phyloP scores from a whole-genome alignment of 2,797 vertebrate genomes.

The Liasis olivaceus region DNA sequence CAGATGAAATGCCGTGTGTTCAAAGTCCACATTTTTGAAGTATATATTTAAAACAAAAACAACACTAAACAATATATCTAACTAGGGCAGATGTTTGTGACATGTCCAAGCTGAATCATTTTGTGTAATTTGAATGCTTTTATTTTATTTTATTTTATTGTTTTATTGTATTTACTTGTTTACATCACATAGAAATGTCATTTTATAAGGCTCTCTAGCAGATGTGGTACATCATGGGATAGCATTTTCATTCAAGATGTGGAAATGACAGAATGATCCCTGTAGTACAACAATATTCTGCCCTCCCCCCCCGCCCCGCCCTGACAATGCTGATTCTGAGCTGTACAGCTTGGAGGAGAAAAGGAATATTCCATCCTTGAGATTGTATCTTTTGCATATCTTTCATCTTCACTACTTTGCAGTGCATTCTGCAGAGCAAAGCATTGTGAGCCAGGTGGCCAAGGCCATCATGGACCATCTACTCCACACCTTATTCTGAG shows the following conservation, averaged over 20 bases:
- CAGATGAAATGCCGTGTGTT: no score
- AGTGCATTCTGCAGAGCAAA: not conserved
- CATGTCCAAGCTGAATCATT: not conserved
- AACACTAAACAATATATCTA: not conserved
- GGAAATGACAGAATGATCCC: not conserved
- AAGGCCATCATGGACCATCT: no score
- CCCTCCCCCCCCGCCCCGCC: no score
- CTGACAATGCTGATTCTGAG: not conserved
- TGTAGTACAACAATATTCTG: not conserved
- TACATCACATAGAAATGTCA: not conserved
- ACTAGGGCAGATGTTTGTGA: not conserved
- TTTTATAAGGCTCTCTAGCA: not conserved
- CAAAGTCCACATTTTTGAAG: not conserved
- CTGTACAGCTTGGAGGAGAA: not conserved
- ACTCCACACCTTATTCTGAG: not conserved
- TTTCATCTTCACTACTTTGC: not conserved
- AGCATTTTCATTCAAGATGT: not conserved
- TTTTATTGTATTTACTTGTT: not conserved
- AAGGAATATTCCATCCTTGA: not conserved
- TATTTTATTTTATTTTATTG: not conserved
- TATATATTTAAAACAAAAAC: not conserved
- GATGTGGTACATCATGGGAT: not conserved
- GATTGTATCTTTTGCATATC: not conserved
- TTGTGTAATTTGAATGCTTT: not conserved
- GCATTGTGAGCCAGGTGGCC: not conserved